Conservation (phyloP, 2,797 vertebrate genomes). For the Amblyopsis hoosieri region DNA sequence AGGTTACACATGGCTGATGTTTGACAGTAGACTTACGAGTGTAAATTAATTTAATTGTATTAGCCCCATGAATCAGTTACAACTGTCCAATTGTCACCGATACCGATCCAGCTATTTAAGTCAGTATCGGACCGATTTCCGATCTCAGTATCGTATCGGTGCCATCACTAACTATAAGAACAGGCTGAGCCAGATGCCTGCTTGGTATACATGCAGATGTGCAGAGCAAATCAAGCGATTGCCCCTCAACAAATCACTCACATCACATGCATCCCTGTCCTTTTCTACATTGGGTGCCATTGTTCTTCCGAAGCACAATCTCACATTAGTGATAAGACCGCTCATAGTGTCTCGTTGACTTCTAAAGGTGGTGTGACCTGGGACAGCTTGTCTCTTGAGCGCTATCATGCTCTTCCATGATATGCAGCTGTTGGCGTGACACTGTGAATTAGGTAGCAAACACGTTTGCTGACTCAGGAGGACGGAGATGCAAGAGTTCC, state of each 20-base stretch:
- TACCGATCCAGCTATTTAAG: no score
- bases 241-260: slow-evolving; percentile 12
- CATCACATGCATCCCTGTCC: neutral
- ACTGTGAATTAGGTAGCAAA: slow-evolving; percentile 46
- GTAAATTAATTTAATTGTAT: no score
- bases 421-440: slow-evolving; percentile 44
- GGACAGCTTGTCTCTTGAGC: slow-evolving; percentile 27
- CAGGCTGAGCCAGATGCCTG: slow-evolving; percentile 15
- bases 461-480: slow-evolving; percentile 48
- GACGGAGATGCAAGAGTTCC: slow-evolving; percentile 25
- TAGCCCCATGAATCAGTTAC: no score
- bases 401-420: slow-evolving; percentile 30
- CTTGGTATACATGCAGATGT: slow-evolving; percentile 66
- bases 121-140: no score
- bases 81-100: no score
- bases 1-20: no score
- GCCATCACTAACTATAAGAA: no score
- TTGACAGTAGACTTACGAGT: no score
- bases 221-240: slow-evolving; percentile 19
- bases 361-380: slow-evolving; percentile 20
- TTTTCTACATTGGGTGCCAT: slow-evolving; percentile 11
- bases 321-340: neutral
- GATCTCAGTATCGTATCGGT: no score
- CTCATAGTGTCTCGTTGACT: neutral
- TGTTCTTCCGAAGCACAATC: neutral